Base-by-base conservation (phyloP, 64 coral and sea anemone genomes). In the Montipora sp. region DNA sequence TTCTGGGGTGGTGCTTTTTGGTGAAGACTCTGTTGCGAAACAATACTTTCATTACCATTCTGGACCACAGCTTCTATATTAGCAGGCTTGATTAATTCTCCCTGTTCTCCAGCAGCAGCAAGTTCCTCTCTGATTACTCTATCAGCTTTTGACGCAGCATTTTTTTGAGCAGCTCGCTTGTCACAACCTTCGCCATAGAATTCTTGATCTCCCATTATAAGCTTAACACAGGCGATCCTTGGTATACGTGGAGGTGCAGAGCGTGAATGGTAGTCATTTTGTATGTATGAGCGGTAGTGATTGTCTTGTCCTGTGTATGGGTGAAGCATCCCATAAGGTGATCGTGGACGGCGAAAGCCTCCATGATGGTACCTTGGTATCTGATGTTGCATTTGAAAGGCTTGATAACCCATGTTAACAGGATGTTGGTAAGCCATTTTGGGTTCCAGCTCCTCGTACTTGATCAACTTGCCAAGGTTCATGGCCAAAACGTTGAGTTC, bases 401-500 rank as follows among this genome's bases (percentile, higher is more conserved):
- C 45, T 71, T 50, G 82, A 47, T 85, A 85, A 20, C 82, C 65
- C 63, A 85, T 85, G 47, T 71, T 85, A 46, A 85, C 65, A 77
- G 81, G 87, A 21, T 76, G 77, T 53, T 88, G 90, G 14, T 61
- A 59, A 13, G 66, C 48, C 4, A 87, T 82, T 43, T 94, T 96
- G 1, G 88, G 77, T 55, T 76, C 90, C 5, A 99, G 79, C 74
- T 99, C 98, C 77, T 84, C 51, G 75, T 99, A 99, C 19, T 95
- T 75, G 1, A 89, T 93, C 16, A 87, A 48, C 47, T 96, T 94
- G n/a, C 98, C 98, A 24, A 99, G 92, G 75, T 96, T 99, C 98
- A 99, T 99, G 12, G 92, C 98, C 65, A 99, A 77, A 18, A 92
- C 94, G 80, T 99, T 99, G 8, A 99, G 68, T 77, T 96, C 98